Conservation (phyloP, 2,797 vertebrate species). For the Scleropages formosus region DNA sequence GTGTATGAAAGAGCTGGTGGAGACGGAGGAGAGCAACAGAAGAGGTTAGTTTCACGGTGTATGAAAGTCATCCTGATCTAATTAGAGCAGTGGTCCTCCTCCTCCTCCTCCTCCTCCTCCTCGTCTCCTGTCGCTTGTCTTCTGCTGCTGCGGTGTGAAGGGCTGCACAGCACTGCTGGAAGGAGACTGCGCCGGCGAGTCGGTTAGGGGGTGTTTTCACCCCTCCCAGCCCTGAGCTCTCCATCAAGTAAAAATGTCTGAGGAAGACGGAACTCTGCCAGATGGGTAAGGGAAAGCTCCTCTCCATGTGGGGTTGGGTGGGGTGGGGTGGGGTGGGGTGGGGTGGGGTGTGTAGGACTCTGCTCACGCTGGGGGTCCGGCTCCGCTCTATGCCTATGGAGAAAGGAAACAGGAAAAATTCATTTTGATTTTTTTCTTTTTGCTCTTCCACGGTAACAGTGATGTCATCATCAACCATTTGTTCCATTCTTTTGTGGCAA, state of each 20-base stretch:
- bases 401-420: not conserved
- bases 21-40: slow-evolving; percentile 34
- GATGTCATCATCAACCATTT: not conserved
- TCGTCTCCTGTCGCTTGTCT: slow-evolving; percentile 31
- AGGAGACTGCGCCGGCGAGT: slow-evolving; percentile 30
- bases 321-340: too few relatives aligned
- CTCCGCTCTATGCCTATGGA: not conserved
- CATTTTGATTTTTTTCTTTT: not conserved
- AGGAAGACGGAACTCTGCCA: slow-evolving; percentile 62
- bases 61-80: slow-evolving; percentile 73
- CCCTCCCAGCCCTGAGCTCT: not conserved
- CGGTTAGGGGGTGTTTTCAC: not conserved
- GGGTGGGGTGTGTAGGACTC: too few relatives aligned
- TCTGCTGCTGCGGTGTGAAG: slow-evolving; percentile 39
- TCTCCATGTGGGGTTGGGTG: too few relatives aligned
- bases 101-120: slow-evolving; percentile 23
- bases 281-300: slow-evolving; percentile 65
- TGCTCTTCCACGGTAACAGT: not conserved
- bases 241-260: slow-evolving; percentile 74
- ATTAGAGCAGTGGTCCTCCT: slow-evolving; percentile 63
- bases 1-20: slow-evolving; percentile 36
- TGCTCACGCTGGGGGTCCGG: not conserved
- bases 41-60: slow-evolving; percentile 56
- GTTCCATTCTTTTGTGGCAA: slow-evolving; percentile 8
- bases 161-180: slow-evolving; percentile 36